Evolutionary conservation across 30 jellyfish, hydroid and myxozoan species (phyloP), one percentile per base, ranked within the genome.

Genomic region (Euphysa ruthae): DNA sequence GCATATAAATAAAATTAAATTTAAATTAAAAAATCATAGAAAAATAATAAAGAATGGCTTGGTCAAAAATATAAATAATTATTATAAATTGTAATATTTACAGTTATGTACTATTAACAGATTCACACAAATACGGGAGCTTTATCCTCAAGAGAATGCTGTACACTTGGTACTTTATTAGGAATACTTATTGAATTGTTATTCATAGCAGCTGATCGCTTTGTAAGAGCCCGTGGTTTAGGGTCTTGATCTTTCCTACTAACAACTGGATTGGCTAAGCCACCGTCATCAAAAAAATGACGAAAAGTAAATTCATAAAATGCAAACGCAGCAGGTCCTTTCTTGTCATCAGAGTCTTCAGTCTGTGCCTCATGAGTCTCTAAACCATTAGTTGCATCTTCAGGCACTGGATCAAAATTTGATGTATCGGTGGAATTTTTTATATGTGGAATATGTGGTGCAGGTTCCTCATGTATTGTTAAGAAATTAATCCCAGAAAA

Each of bases 331-430:
- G 95, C 93, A 4, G 82, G 93, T 57, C 84, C 82, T 63, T 79
- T 83, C 22, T 73, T 30, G 2, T 66, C 76, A 56, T 58, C 61
- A 26, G 35, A 43, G 54, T 90, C 84, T 49, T 73, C 93, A 69
- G 63, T 83, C 26, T 60, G 74, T 12, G 27, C 31, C n/a, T 61
- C 78, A 12, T 74, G 91, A 32, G 83, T 70, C 12, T 24, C 63
- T 7, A 72, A 82, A 18, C 54, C 84, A 27, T 75, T 64, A 38
- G 74, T 23, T 52, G 54, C 85, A 44, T 74, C 74, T 55, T 90
- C 98, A 34, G 98, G 98, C 4, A 90, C 98, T 13, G 98, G 95
- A 58, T 90, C 98, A 49, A 90, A 90, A 58, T 90, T 90, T 13
- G 98, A 90, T 29, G 98, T 90, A 58, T 90, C 98, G 13, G 98